Percentiles rank a stretch among this genome's conserved stretches.
Conservation (phyloP, 2,888 invertebrate species). For the Tetramorium bicarinatum region DNA sequence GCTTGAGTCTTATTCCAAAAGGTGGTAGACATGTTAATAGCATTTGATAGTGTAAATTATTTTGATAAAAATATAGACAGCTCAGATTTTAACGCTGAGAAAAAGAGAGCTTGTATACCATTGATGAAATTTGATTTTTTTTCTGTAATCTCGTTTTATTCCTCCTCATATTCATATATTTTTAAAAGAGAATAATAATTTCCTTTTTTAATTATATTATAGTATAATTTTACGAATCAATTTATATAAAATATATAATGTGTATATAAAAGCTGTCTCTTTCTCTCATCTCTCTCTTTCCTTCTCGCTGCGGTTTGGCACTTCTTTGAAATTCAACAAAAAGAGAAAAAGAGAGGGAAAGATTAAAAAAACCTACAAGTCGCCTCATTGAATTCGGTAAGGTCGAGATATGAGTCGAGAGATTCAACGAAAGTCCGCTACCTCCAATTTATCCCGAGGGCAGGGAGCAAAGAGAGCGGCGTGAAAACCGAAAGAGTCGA, state of each 20-base stretch:
- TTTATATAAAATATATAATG: background rate
- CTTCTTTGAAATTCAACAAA: background rate
- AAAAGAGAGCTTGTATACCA: background rate
- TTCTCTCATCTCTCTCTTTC: background rate
- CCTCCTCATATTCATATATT: background rate
- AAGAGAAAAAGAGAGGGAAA: background rate
- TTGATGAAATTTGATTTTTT: background rate
- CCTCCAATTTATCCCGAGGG: conserved; percentile 56
- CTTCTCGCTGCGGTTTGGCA: background rate
- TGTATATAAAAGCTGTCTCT: background rate
- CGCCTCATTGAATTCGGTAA: conserved; percentile 25
- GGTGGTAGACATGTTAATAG: background rate
- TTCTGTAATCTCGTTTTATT: background rate
- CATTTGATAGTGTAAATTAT: background rate
- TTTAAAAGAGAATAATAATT: background rate
- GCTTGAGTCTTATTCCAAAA: background rate
- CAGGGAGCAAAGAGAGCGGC: conserved; percentile 56
- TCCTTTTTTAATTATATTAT: background rate
- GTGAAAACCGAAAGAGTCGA: conserved; percentile 73
- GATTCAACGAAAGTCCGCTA: conserved; percentile 33
- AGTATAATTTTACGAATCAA: background rate
- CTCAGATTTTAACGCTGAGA: background rate
- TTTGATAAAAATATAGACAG: background rate
- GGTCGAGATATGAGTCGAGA: background rate
- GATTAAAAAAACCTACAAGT: conserved; percentile 16